Evolutionary conservation across 2,797 vertebrate genomes (phyloP), one percentile per base, ranked within the genome.

Genomic region (Lacerta bilineata): DNA sequence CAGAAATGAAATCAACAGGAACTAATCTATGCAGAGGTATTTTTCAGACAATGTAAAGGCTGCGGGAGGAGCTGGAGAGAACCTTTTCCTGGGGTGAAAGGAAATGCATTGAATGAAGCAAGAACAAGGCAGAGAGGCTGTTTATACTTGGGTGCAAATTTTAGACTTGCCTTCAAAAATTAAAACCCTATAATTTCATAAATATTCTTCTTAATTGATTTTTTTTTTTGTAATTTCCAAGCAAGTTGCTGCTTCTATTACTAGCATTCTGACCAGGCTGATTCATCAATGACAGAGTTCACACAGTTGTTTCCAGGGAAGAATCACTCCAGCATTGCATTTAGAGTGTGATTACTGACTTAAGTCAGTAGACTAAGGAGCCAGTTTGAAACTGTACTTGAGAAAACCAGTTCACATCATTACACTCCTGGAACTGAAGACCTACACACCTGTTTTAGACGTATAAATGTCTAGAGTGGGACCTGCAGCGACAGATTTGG

Each of bases 331-430:
- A 90, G 87, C 85, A 90, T 90, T 93, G 94, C 69, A 94, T 93
- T 94, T 92, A 94, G 1, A 0, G 72, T 90, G 39, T 89, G 93
- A 90, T 90, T 72, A n/a, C n/a, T n/a, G n/a, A n/a, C n/a, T n/a
- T 93, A n/a, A n/a, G n/a, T n/a, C n/a, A n/a, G n/a, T n/a, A n/a
- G 94, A 93, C 86, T 94, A 94, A 95, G 85, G 89, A 87, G 88
- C 93, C 4, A 80, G 91, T 93, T 92, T 94, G 89, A 91, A 92
- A 91, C 89, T 78, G 88, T 85, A 93, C 86, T 89, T 93, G 92
- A 64, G 46, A 84, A 43, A 84, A 43, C 25, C 9, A 55, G 76
- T 74, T 79, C 59, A 72, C 29, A 61, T 6, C 36, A 27, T 8
- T 6, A 84, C 46, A 27, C 25, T 71, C 20, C 43, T 55, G 10